phyloP scores from a whole-genome alignment of 2,888 invertebrate species.

The Heterodera filipjevi region DNA sequence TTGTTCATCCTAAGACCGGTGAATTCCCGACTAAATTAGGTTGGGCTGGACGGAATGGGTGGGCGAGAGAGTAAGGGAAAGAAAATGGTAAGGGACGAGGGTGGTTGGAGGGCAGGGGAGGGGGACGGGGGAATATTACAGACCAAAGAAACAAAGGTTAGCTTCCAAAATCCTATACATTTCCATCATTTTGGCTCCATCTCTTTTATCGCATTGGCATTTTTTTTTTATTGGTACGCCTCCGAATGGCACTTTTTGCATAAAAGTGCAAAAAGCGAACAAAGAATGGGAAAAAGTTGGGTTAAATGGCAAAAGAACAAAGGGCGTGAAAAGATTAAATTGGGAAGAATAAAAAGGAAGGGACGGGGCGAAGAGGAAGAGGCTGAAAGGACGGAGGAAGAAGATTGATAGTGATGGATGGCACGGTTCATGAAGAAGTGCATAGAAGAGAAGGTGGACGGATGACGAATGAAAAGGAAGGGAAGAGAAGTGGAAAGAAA shows the following conservation, averaged over 20 bases:
- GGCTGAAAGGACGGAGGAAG: not conserved
- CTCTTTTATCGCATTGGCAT: not conserved
- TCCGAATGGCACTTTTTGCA: not conserved
- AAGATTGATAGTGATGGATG: conserved; percentile 1
- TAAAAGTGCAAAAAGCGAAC: conserved; percentile 1
- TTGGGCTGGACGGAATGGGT: not conserved
- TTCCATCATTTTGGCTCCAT: not conserved
- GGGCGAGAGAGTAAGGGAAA: not conserved
- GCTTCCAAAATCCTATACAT: not conserved
- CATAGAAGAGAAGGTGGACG: not conserved
- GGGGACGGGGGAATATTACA: not conserved
- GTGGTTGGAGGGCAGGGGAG: not conserved
- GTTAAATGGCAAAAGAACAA: not conserved
- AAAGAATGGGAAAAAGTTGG: conserved; percentile 9
- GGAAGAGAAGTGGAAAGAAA: no score
- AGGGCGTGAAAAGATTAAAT: not conserved
- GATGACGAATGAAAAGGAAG: not conserved
- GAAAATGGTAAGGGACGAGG: not conserved
- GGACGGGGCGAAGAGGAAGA: not conserved
- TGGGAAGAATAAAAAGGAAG: not conserved
- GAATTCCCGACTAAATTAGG: not conserved
- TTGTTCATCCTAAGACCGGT: not conserved
- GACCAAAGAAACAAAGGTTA: not conserved
- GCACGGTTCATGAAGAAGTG: not conserved
- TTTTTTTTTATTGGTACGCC: not conserved